Base-by-base conservation (phyloP, 2,888 invertebrate species). In the Mycalesis mineus region DNA sequence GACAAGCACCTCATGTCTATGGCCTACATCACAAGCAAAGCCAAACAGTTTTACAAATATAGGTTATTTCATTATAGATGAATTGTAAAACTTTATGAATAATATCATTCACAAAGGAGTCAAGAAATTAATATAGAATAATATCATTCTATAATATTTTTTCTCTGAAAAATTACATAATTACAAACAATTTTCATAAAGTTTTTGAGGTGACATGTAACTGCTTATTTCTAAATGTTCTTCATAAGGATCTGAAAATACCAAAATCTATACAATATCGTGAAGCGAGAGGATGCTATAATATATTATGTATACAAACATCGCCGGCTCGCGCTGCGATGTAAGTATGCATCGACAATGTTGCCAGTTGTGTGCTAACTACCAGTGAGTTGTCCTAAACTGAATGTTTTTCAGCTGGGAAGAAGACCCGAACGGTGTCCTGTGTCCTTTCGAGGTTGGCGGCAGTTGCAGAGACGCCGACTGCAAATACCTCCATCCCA, bases 391-490 rank as follows among this genome's bases (percentile, higher is more conserved):
- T 60, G 39, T 64, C 59, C 66, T 63, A 52, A 65, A 66, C 64
- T 69, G 53, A 64, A 68, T 64, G 54, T 64, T 66, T 90, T 90
- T 73, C 87, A 90, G 90, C 69, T 90, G 89, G 88, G 68, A 78
- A 59, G 86, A 77, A 45, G 90, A 90, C 66, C 88, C 88, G 60
- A 87, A 90, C 70, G 88, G 81, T 36, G 84, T 90, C 59, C 82
- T 90, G 61, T 90, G 90, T 68, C 90, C 89, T 44, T 90, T 84
- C 75, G 90, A 89, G 67, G 83, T 90, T 42, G 81, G 80, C 66
- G 90, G 90, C 62, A 82, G 80, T 69, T 90, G 90, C 88, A 88
- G 87, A 74, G 90, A 90, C 67, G 65, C 83, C 39, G 84, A 84
- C 68, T 90, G 90, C 88, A 84, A 83, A 83, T 88, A 83, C 77